Conservation (phyloP, 1,140 invertebrate genomes). For the Plodia interpunctella region DNA sequence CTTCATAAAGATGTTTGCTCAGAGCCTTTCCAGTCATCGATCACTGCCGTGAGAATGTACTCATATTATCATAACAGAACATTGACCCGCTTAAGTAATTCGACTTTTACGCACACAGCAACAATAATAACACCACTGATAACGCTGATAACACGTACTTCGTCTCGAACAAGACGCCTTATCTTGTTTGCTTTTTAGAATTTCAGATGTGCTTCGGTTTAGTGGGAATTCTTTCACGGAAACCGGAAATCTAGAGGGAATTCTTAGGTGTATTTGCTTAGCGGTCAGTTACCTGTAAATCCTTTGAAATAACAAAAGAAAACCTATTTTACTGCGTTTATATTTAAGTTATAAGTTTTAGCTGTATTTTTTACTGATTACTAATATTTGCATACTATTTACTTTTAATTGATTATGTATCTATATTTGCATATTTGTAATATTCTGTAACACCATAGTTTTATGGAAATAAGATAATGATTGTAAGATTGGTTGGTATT, state of each 20-base stretch:
- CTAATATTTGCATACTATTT: no score
- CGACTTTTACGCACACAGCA: constrained; percentile 40
- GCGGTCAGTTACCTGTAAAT: not conserved
- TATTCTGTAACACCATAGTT: no score
- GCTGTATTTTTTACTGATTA: no score
- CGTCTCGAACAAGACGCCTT: constrained; percentile 34
- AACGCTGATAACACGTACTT: constrained; percentile 47
- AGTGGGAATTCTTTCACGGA: constrained; percentile 18
- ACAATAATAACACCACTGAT: constrained; percentile 28
- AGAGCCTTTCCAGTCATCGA: constrained; percentile 62
- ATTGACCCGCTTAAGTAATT: constrained; percentile 51
- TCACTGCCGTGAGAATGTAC: constrained; percentile 60
- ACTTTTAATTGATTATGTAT: no score
- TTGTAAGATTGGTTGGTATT: no score
- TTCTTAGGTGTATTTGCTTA: not conserved
- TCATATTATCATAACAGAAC: constrained; percentile 56
- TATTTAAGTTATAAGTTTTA: no score
- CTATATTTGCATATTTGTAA: no score
- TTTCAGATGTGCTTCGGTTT: constrained; percentile 30
- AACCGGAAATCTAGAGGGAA: not conserved
- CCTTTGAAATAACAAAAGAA: not conserved
- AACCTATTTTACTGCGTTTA: no score
- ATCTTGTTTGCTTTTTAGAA: constrained; percentile 50
- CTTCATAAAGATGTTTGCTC: constrained; percentile 50
- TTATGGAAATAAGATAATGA: no score